Evolutionary conservation across 2,888 invertebrate genomes (phyloP).

Genomic region (Cerceris rybyensis): DNA sequence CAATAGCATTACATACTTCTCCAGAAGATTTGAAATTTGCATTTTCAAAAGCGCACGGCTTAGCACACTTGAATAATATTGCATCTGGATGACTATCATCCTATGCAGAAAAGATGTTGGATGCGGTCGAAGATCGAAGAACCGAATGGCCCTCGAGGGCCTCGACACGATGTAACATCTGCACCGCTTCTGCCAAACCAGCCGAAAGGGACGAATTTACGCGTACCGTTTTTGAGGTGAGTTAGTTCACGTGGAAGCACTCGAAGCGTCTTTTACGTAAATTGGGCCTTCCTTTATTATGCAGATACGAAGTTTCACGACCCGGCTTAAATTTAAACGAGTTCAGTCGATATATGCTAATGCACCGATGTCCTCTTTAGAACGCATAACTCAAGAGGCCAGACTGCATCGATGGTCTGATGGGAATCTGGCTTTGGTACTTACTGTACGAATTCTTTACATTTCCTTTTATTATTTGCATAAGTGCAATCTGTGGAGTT

Average conservation of each 20-base stretch:
- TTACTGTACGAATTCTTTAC: too few species aligned
- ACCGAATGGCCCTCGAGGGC: conserved; percentile 8
- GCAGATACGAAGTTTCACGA: conserved; percentile 33
- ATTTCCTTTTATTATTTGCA: too few species aligned
- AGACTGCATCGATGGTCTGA: background rate
- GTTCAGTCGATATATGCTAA: conserved; percentile 54
- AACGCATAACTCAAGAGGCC: background rate
- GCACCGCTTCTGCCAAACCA: conserved; percentile 18
- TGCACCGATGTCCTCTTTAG: conserved; percentile 28
- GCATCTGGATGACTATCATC: conserved; percentile 16
- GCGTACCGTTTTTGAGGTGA: conserved; percentile 32
- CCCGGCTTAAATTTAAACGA: conserved; percentile 47
- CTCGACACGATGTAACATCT: conserved; percentile 38
- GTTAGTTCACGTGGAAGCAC: conserved; percentile 29
- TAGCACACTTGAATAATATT: conserved; percentile 13
- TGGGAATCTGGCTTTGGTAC: background rate
- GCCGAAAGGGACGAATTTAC: conserved; percentile 34
- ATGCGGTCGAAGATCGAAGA: conserved; percentile 8
- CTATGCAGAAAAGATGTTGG: conserved; percentile 3
- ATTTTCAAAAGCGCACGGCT: background rate
- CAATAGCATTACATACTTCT: too few species aligned
- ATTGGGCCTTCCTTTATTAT: conserved; percentile 53
- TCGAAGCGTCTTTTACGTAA: conserved; percentile 37
- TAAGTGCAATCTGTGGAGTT: too few species aligned
- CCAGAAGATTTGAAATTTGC: too few species aligned